phyloP scores from a whole-genome alignment of 2,113 vertebrate genomes.

The Anas platyrhynchos region DNA sequence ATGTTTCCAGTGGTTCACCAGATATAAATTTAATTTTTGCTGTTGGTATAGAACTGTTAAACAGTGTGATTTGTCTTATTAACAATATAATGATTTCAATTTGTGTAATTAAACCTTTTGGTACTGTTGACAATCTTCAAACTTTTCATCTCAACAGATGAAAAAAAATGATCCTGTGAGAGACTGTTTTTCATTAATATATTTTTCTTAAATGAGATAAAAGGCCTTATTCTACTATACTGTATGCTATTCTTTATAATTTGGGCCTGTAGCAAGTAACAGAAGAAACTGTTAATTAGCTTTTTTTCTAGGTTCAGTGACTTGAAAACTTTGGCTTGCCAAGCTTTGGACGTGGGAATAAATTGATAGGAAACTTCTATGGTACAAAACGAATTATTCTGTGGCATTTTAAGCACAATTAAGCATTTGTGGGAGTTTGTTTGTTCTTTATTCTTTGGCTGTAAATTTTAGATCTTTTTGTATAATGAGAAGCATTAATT shows the following conservation, averaged over 20 bases:
- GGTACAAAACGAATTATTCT: conserved; percentile 57
- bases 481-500: conserved; percentile 54
- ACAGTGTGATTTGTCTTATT: background rate
- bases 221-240: background rate
- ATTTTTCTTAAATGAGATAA: background rate
- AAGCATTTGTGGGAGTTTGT: conserved; percentile 62
- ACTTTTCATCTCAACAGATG: background rate
- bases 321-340: conserved; percentile 38
- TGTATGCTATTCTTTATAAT: background rate
- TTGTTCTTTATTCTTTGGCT: conserved; percentile 56
- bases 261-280: background rate
- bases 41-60: background rate
- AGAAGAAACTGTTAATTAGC: conserved; percentile 53
- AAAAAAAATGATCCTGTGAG: background rate
- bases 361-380: conserved; percentile 49
- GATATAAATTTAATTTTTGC: background rate
- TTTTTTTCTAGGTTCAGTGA: conserved; percentile 51
- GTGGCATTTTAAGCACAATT: conserved; percentile 64
- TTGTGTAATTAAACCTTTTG: background rate
- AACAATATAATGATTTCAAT: background rate
- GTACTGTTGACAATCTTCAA: background rate
- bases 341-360: conserved; percentile 33
- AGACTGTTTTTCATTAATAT: background rate
- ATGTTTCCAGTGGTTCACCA: background rate
- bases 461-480: conserved; percentile 56